Conservation (phyloP, 2,113 vertebrate species). For the Eleginops maclovinus region DNA sequence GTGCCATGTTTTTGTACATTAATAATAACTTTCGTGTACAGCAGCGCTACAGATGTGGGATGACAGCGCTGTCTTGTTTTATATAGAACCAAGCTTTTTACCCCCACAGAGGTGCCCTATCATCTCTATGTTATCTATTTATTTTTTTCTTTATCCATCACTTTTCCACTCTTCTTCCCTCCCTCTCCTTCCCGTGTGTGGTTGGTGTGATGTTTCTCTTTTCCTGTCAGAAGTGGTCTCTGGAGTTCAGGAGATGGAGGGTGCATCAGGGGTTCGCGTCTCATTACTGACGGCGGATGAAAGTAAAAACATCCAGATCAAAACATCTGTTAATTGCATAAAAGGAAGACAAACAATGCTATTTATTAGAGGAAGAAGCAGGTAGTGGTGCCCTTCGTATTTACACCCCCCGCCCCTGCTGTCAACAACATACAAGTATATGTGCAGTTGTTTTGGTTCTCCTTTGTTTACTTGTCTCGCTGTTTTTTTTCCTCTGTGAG, state of each 20-base stretch:
- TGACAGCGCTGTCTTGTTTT: slow-evolving; percentile 70
- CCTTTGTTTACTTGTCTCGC: slow-evolving; percentile 42
- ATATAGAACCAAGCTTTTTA: slow-evolving; percentile 66
- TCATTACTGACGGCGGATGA: slow-evolving; percentile 75
- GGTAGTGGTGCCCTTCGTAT: slow-evolving; percentile 59
- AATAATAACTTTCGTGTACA: slow-evolving; percentile 51
- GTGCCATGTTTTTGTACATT: slow-evolving; percentile 50
- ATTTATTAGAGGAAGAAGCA: slow-evolving; percentile 68
- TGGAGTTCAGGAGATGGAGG: slow-evolving; percentile 62
- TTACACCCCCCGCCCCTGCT: slow-evolving; percentile 51
- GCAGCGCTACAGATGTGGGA: slow-evolving; percentile 33
- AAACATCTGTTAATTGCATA: slow-evolving; percentile 79
- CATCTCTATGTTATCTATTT: slow-evolving; percentile 66
- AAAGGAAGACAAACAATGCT: slow-evolving; percentile 75
- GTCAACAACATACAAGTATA: slow-evolving; percentile 48
- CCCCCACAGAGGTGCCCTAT: slow-evolving; percentile 62
- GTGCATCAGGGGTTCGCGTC: slow-evolving; percentile 62
- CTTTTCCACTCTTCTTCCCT: slow-evolving; percentile 5
- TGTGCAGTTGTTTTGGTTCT: slow-evolving; percentile 10
- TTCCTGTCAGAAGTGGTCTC: slow-evolving; percentile 65
- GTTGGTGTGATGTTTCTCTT: slow-evolving; percentile 67
- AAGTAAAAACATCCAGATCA: slow-evolving; percentile 71
- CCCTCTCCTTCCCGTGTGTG: slow-evolving; percentile 3
- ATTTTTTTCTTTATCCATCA: slow-evolving; percentile 59
- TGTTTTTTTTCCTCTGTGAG: slow-evolving; percentile 17